Evolutionary conservation across 2,888 invertebrate species (phyloP).

Genomic region (Chaetoderma sp.): DNA sequence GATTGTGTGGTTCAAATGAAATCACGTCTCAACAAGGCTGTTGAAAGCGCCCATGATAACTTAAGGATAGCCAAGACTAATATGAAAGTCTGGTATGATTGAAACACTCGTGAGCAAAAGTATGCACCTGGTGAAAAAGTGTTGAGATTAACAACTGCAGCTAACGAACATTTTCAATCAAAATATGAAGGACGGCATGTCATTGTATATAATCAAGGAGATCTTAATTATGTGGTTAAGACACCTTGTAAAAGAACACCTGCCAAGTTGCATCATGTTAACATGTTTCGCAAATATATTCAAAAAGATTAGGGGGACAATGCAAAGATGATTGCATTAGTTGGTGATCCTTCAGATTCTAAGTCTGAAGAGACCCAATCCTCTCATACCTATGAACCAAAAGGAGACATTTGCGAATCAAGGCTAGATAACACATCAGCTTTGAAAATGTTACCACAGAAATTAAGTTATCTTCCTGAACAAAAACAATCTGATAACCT

Average conservation of each 20-base stretch:
- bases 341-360: no score
- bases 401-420: no score
- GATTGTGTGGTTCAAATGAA: not conserved
- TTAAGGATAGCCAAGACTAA: not conserved
- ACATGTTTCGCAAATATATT: slow-evolving; percentile 32
- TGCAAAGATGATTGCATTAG: no score
- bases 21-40: not conserved
- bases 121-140: slow-evolving; percentile 38
- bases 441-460: no score
- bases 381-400: no score
- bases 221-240: slow-evolving; percentile 11
- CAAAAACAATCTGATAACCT: no score
- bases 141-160: slow-evolving; percentile 16
- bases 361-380: no score
- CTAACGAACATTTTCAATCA: slow-evolving; percentile 2
- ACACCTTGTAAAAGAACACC: slow-evolving; percentile 33
- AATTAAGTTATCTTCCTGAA: no score
- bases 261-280: slow-evolving; percentile 31
- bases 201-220: not conserved
- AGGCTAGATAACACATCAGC: no score
- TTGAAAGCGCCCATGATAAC: not conserved
- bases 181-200: slow-evolving; percentile 14
- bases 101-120: not conserved
- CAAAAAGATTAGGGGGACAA: no score
- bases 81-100: not conserved